Evolutionary conservation across 1,140 invertebrate species (phyloP), one percentile per base, ranked within the genome.

Genomic region (Panagrolaimus sp.): DNA sequence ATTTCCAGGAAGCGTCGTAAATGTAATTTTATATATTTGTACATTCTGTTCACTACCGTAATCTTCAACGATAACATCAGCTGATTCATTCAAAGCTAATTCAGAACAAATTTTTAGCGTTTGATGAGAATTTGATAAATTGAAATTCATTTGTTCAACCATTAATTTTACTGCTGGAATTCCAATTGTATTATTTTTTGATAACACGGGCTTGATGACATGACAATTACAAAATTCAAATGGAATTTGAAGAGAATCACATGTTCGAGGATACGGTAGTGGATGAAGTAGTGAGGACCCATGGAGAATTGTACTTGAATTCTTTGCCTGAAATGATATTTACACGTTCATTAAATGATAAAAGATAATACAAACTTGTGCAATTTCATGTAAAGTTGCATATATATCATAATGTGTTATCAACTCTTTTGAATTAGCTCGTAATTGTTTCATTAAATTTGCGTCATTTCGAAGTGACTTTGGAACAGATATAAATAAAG

Each of bases 361-460:
- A 4, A 38, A 38, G 7, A 38, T 38, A 4, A 4, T 7, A 38
- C 48, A 1, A 9, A 63, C 62, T 38, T 16, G 16, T 9, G n/a
- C 62, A 23, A 63, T 8, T 38, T 67, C 65, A 14, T 20, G 8
- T 11, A 67, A 3, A 61, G 65, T 67, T 63, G 57, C 9, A 20
- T 67, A 67, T 14, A 61, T 57, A 16, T 67, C 65, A 42, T 20
- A 67, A 25, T 65, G 65, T 51, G 46, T 67, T 13, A 67, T 5
- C 3, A 67, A 31, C 14, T 67, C n/a, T 5, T 61, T 23, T 8
- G 47, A 38, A 42, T 67, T 67, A n/a, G 16, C 11, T 9, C 51
- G 11, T 38, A 67, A 14, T 43, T 67, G 47, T 16, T 5, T 20
- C 23, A 57, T 25, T 9, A 67, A 63, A 1, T 38, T 11, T 38